Evolutionary conservation across 2,113 vertebrate species (phyloP), one percentile per base, ranked within the genome.

Genomic region (Callocephalon fimbriatum): DNA sequence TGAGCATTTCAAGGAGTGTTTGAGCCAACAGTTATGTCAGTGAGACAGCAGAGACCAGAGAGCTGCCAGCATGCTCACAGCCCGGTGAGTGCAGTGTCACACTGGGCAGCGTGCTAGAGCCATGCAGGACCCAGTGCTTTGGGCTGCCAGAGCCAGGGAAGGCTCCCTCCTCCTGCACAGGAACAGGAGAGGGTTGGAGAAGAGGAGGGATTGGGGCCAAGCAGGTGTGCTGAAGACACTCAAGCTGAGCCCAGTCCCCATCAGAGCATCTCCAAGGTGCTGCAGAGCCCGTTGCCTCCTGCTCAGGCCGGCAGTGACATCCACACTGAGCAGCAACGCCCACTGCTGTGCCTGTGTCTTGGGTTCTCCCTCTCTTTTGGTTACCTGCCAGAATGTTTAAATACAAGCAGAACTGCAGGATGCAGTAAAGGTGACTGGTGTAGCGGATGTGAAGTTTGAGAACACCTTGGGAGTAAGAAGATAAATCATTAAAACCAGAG

Each of bases 81-180:
- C 35, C 18, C 53, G 13, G 35, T 0, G 4, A 47, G 2, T 23
- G 65, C 38, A 65, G 67, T 7, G 3, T 37, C 22, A 9, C 50
- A 21, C 4, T 3, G 0, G 47, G 53, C 51, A 68, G 27, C 32
- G 48, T 7, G 1, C 35, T 38, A 2, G 1, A 65, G 14, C 40
- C 61, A 50, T 20, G 53, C 0, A 0, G 59, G 47, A 66, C 44
- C 26, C 9, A 4, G 23, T 4, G 48, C 63, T 15, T 8, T 0
- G 0, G 27, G 23, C 78, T 88, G 63, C 23, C 44, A 54, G 65
- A 76, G 77, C 59, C 48, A 59, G 37, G 54, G 70, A 42, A 88
- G 15, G 44, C 29, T 70, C 48, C 0, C 0, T 61, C 27, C 37
- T 70, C 13, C 71, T 5, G 13, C 0, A 0, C 5, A 21, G 54